Evolutionary conservation across 2,797 vertebrate species (phyloP).

Genomic region (Molossus alvarezi): DNA sequence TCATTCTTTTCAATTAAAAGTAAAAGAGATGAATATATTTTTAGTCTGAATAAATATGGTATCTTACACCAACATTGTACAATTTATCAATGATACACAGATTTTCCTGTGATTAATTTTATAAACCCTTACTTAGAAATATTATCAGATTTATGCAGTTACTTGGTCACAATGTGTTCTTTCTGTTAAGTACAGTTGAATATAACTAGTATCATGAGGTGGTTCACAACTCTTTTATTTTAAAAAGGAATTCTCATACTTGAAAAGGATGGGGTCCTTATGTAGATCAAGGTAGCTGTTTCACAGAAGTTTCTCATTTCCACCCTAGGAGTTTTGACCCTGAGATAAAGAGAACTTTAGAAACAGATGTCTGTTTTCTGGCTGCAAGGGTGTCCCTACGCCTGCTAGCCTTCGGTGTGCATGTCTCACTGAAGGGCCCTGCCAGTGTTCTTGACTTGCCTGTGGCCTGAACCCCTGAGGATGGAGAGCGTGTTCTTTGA

Average conservation of each 20-base stretch:
- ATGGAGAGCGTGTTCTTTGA: not conserved
- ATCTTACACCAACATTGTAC: not conserved
- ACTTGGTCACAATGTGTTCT: not conserved
- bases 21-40: not conserved
- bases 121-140: conserved; percentile 10
- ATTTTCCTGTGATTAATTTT: conserved; percentile 48
- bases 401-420: not conserved
- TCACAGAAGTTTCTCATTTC: not conserved
- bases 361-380: not conserved
- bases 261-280: not conserved
- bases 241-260: not conserved
- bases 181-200: not conserved
- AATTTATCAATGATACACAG: not conserved
- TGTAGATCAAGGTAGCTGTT: conserved; percentile 20
- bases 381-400: rapidly evolving
- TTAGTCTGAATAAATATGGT: not conserved
- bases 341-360: conserved; percentile 27
- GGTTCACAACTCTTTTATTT: conserved; percentile 4
- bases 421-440: not conserved
- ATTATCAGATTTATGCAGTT: not conserved
- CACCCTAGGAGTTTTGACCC: not conserved
- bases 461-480: not conserved
- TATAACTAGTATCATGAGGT: not conserved
- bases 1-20: conserved; percentile 23
- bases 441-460: not conserved